Percentiles rank a stretch among this genome's conserved stretches.
Evolutionary conservation across 37 sponge, comb jelly and placozoan genomes (phyloP).

Genomic region (Oopsacas minuta): DNA sequence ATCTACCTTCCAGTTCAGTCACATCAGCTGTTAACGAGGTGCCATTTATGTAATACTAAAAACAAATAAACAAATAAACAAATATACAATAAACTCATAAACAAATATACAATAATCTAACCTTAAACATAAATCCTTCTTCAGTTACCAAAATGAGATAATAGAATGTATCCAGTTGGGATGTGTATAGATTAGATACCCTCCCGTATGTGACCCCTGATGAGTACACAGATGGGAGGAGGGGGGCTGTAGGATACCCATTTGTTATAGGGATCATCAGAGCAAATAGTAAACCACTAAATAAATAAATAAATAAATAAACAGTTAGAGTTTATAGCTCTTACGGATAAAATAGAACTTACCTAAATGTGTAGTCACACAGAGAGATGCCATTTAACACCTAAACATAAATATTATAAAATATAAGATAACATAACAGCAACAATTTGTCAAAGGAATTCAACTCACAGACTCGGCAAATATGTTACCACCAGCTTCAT

Average conservation of each 20-base stretch:
- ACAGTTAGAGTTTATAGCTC: too few relatives aligned
- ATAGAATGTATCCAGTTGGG: background rate
- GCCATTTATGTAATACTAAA: background rate
- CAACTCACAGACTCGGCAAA: background rate
- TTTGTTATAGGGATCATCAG: background rate
- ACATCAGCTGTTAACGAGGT: background rate
- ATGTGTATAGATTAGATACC: background rate
- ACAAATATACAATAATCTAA: background rate
- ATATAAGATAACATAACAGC: too few relatives aligned
- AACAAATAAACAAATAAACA: too few relatives aligned
- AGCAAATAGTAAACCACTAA: background rate
- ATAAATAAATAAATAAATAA: background rate
- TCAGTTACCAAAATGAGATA: background rate
- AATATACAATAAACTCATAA: background rate
- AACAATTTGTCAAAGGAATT: too few relatives aligned
- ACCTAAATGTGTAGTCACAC: too few relatives aligned
- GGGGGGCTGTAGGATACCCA: background rate
- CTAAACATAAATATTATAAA: too few relatives aligned
- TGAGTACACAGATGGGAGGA: background rate
- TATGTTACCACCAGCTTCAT: background rate
- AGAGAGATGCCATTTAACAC: too few relatives aligned
- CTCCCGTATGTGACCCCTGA: background rate
- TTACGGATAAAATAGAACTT: too few relatives aligned
- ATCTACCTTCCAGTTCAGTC: background rate
- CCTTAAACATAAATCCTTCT: background rate